Evolutionary conservation across 2,888 invertebrate species (phyloP).

Genomic region (Zaprionus lineosus): DNA sequence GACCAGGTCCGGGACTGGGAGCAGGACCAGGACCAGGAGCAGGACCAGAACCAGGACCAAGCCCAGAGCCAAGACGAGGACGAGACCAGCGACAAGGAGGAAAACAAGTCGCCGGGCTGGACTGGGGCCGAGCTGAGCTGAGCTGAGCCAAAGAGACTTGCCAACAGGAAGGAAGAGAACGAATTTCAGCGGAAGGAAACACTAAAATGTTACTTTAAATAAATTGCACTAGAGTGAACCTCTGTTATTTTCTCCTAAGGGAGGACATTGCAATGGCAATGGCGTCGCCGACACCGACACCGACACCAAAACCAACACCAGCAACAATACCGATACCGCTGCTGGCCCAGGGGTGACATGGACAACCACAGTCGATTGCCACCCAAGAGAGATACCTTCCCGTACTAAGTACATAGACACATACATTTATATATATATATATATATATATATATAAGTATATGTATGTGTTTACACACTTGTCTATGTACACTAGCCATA

Average conservation of each 20-base stretch:
- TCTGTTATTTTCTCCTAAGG: constrained; percentile 59
- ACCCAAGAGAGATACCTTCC: constrained; percentile 45
- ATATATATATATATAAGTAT: constrained; percentile 18
- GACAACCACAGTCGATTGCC: constrained; percentile 62
- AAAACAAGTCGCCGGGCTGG: too few relatives aligned
- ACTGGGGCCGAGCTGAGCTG: too few relatives aligned
- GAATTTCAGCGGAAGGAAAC: constrained; percentile 81
- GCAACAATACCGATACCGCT: constrained; percentile 4
- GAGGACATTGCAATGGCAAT: constrained; percentile 56
- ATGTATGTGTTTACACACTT: not conserved
- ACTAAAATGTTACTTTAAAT: constrained; percentile 80
- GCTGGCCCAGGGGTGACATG: constrained; percentile 62
- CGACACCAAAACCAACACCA: constrained; percentile 3
- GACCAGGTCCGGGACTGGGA: too few relatives aligned
- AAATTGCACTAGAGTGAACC: constrained; percentile 64
- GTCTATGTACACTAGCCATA: constrained; percentile 1
- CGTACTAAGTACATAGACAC: constrained; percentile 1
- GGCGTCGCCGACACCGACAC: constrained; percentile 27
- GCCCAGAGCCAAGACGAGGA: too few relatives aligned
- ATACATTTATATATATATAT: constrained; percentile 2
- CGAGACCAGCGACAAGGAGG: too few relatives aligned
- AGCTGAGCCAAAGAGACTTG: constrained; percentile 32
- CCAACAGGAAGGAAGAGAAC: constrained; percentile 80
- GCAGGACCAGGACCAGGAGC: too few relatives aligned
- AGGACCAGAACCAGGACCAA: too few relatives aligned